Evolutionary conservation across 2,113 vertebrate genomes (phyloP), one percentile per base, ranked within the genome.

Genomic region (Pterocles orientalis): DNA sequence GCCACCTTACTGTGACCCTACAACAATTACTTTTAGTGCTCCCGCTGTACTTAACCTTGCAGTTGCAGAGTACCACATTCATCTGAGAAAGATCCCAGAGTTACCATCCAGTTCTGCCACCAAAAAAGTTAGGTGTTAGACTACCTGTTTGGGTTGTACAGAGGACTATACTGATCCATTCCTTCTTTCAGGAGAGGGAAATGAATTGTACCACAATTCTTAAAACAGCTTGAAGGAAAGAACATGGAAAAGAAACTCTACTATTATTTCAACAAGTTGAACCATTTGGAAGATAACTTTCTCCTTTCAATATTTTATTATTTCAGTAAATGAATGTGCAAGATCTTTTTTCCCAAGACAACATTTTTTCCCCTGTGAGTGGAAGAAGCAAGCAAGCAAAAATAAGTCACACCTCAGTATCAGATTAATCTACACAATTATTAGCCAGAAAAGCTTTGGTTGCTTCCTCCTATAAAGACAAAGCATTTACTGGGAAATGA

Each of bases 401-500:
- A 75, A 7, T 20, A 82, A 50, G 21, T 62, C 48, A 47, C 14
- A n/a, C 2, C 4, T 69, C 34, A 64, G 6, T 56, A 47, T 51
- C 33, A 76, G 10, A 82, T 56, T 51, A 60, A 82, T 28, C 15
- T 58, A 33, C 7, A 8, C 9, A 76, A 47, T 60, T 47, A 80
- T 25, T 56, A 69, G 20, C 9, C 26, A 90, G 48, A 82, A 88
- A 88, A 69, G 7, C 23, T 82, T 58, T 68, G 13, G 7, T 16
- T 71, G 10, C 26, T 21, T 72, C 5, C 13, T 29, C 19, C 20
- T 41, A 5, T 19, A 65, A 56, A 61, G 24, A 45, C 10, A 56
- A 57, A 66, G 16, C 8, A 66, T 70, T 68, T 50, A 61, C 20
- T 0, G 0, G 7, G 20, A 91, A 83, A 77, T 4, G 2, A 61